These are phyloP conservation scores for Philonicus albiceps DNA, from an alignment of 2,888 invertebrate species.

Conservation along the genomic window DNA sequence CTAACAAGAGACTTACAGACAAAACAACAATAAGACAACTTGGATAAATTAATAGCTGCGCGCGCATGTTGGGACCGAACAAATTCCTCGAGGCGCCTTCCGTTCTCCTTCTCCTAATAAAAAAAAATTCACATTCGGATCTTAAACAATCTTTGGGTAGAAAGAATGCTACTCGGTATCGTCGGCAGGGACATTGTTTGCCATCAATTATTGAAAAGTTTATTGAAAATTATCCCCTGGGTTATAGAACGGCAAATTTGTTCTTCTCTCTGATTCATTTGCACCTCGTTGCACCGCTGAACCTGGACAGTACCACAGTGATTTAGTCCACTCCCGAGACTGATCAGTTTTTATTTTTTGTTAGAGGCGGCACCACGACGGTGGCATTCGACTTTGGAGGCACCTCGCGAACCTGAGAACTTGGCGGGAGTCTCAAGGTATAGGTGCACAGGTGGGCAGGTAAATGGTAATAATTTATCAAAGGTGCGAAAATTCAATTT, in stretches of 20 bases:
- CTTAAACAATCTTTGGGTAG: neutral
- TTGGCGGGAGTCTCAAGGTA: neutral
- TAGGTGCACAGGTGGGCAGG: neutral
- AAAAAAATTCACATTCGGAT: neutral
- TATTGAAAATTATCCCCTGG: slow-evolving; percentile 9
- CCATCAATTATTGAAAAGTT: slow-evolving; percentile 18
- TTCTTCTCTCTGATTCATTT: slow-evolving; percentile 6
- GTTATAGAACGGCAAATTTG: slow-evolving; percentile 13
- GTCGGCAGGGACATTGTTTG: neutral
- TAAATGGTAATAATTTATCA: neutral
- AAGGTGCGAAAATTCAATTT: neutral
- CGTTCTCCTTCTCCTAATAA: neutral
- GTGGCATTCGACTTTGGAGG: neutral
- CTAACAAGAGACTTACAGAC: slow-evolving; percentile 19
- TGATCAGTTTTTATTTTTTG: neutral
- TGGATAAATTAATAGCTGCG: slow-evolving; percentile 26
- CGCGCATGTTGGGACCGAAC: slow-evolving; percentile 13
- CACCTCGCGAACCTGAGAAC: neutral
- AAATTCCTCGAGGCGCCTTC: slow-evolving; percentile 23
- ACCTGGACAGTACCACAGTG: neutral
- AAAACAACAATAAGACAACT: slow-evolving; percentile 25
- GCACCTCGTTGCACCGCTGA: slow-evolving; percentile 8
- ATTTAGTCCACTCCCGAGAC: neutral
- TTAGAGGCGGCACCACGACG: neutral
- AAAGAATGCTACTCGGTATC: slow-evolving; percentile 1